Conservation (phyloP, 2,113 vertebrate genomes). For the Tympanuchus pallidicinctus region DNA sequence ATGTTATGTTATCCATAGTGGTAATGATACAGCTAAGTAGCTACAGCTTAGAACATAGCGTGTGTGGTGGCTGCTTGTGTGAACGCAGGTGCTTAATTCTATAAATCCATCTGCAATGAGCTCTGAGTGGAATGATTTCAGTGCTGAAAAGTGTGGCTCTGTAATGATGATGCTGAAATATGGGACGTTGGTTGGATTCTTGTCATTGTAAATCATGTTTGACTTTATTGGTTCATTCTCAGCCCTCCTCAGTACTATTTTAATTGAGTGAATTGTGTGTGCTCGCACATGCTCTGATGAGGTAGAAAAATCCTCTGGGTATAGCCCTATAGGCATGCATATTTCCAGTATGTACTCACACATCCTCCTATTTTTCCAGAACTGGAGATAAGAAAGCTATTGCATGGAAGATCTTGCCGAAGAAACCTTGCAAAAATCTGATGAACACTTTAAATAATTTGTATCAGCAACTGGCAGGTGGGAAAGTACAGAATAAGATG, state of each 20-base stretch:
- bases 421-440: conserved; percentile 97
- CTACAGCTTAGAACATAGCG: not conserved
- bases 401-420: conserved; percentile 95
- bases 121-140: conserved; percentile 14
- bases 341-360: not conserved
- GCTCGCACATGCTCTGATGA: not conserved
- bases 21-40: not conserved
- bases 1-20: not conserved
- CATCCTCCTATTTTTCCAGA: conserved; percentile 74
- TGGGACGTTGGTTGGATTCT: not conserved
- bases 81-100: not conserved
- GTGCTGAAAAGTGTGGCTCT: not conserved
- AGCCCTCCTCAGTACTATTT: not conserved
- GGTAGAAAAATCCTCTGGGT: not conserved
- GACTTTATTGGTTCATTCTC: not conserved
- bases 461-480: conserved; percentile 90
- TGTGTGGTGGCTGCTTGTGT: not conserved
- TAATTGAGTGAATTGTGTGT: not conserved
- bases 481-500: not conserved
- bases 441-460: conserved; percentile 92
- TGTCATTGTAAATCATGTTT: not conserved
- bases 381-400: conserved; percentile 93
- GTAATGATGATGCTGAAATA: not conserved
- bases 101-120: not conserved
- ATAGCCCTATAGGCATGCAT: rapidly evolving